Conservation (phyloP, 2,888 invertebrate genomes). For the Apotomis capreana region DNA sequence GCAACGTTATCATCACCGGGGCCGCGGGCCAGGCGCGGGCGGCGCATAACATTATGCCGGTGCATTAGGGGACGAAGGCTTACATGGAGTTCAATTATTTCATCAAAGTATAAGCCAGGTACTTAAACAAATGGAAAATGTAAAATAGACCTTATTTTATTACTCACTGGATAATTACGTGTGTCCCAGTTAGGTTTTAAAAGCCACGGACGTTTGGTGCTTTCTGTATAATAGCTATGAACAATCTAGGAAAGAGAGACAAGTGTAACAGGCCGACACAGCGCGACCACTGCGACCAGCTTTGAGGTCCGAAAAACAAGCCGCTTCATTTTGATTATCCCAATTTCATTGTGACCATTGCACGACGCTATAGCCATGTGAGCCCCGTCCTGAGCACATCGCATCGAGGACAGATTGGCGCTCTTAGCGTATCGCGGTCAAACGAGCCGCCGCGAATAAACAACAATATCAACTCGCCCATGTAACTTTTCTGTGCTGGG, state of each 20-base stretch:
- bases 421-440: constrained; percentile 56
- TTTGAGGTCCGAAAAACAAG: too few relatives aligned
- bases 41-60: constrained; percentile 57
- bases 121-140: too few relatives aligned
- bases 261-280: too few relatives aligned
- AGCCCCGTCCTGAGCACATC: constrained; percentile 47
- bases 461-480: constrained; percentile 5
- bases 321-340: too few relatives aligned
- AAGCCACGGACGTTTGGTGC: too few relatives aligned
- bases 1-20: constrained; percentile 57
- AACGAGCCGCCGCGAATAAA: constrained; percentile 45
- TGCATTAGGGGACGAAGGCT: constrained; percentile 53
- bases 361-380: constrained; percentile 47
- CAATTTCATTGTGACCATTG: too few relatives aligned
- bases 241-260: too few relatives aligned
- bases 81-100: constrained; percentile 36
- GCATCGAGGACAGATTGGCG: constrained; percentile 59
- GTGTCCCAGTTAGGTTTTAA: too few relatives aligned
- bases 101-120: neutral
- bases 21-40: constrained; percentile 51
- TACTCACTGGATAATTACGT: too few relatives aligned
- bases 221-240: too few relatives aligned
- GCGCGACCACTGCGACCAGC: too few relatives aligned
- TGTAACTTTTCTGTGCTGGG: neutral
- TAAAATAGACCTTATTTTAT: too few relatives aligned